Evolutionary conservation across 92 coral and sea anemone genomes (phyloP), one percentile per base, ranked within the genome.

Genomic region (Virgularia gustaviana): DNA sequence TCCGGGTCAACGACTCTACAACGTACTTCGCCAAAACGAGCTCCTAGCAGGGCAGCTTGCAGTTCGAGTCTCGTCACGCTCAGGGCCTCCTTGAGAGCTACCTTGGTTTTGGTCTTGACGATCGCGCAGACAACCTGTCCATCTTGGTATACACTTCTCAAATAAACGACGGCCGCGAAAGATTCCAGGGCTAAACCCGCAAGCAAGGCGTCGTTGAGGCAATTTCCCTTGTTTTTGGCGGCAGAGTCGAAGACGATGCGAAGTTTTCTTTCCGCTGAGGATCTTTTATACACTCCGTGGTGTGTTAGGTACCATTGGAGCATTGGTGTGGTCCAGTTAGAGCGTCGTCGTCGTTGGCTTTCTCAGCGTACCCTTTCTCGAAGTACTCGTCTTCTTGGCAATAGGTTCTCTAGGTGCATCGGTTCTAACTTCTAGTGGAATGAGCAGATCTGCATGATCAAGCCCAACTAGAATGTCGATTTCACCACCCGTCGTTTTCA

Each of bases 71-170:
- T 6, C 0, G 75, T 61, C 1, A 68, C 61, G 12, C 75, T 68
- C 27, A 68, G 19, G 2, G 75, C 75, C 51, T 68, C 51, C 36
- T 76, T 86, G 2, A 82, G 79, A 20, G 87, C 72, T 13, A 85
- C 76, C 39, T 85, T 80, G n/a, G 85, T 84, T 28, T 85, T 85
- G 6, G 89, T 85, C 73, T 80, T 80, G 15, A 76, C 62, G 52
- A 80, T 37, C 2, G 72, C 77, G 56, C 73, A 83, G 16, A 65
- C 65, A 4, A 75, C 79, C 22, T 80, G 13, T 0, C 65, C 72
- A 58, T 73, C 70, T 0, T 73, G 81, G 24, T 75, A 85, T 32
- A 67, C 33, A 35, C 73, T 57, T 57, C 76, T 71, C 36, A 85
- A 15, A 20, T 67, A 67, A 1, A 67, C 59, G 30, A 49, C 44